Base-by-base conservation (phyloP, 2,797 vertebrate species). In the Parauchenoglanis ngamensis region DNA sequence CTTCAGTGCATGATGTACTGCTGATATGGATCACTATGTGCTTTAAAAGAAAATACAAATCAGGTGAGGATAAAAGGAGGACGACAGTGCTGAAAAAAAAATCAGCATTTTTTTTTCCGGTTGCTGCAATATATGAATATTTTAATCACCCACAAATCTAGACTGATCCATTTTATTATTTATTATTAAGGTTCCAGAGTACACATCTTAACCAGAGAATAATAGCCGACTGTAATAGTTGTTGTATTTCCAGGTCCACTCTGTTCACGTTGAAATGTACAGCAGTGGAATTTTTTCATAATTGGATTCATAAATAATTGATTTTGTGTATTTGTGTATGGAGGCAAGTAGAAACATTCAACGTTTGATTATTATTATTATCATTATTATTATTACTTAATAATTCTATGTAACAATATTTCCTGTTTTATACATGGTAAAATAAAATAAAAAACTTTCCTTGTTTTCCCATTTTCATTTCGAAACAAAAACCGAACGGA, bases 171-270 rank as follows among this genome's bases (percentile, higher is more conserved):
- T 54, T 56, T 84, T 70, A 31, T 35, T 54, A 31, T 35, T 11
- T 68, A 46, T 83, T 68, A 83, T 54, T 81, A 65, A 81, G 59
- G 23, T 40, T 68, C 11, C 65, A 68, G 4, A 83, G 11, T 28
- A 5, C n/a, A 67, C 2, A 54, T 54, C 4, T 31, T 52, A 83
- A 68, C 17, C 21, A 31, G 3, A 72, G 0, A 56, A 84, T 25
- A 72, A 56, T 31, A 68, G 44, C 61, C 52, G 46, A 67, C 23
- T 44, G 35, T 35, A 35, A 35, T 35, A 35, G 35, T 35, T 35
- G 35, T 35, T 79, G n/a, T 78, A 75, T 11, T 28, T 72, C 15
- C 76, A 31, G 19, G n/a, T 35, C 5, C 12, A 49, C 1, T 78
- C 13, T 56, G 49, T 19, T 63, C 4, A 83, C 44, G n/a, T 10